Evolutionary conservation across 2,888 invertebrate genomes (phyloP).

Genomic region (Drosophila ustulata): DNA sequence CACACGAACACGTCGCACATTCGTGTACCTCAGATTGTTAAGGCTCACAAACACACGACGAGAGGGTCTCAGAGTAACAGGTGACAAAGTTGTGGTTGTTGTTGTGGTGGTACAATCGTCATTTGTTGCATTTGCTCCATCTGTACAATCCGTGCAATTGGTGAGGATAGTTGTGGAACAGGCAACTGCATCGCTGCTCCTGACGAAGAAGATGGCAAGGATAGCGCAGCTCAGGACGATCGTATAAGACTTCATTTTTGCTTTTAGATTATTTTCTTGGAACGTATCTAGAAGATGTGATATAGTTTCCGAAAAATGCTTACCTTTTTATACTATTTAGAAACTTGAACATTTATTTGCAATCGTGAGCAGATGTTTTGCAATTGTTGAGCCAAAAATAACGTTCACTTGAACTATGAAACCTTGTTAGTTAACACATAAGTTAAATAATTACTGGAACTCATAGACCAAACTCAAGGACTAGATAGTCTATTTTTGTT

Average conservation of each 20-base stretch:
- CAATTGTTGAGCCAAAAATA: not conserved
- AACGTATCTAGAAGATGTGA: slow-evolving; percentile 3
- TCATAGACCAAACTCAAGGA: not conserved
- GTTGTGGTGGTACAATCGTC: slow-evolving; percentile 39
- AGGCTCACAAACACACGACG: not conserved
- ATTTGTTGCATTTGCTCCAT: slow-evolving; percentile 3
- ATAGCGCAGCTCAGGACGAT: slow-evolving; percentile 25
- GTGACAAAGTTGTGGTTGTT: slow-evolving; percentile 24
- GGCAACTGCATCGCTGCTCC: slow-evolving; percentile 30
- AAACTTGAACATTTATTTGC: too few species aligned
- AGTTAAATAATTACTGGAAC: not conserved
- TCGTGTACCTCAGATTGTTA: slow-evolving; percentile 12
- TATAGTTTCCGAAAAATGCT: not conserved
- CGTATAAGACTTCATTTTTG: slow-evolving; percentile 25
- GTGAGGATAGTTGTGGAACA: slow-evolving; percentile 27
- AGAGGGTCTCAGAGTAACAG: slow-evolving; percentile 6
- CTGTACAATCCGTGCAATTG: slow-evolving; percentile 33
- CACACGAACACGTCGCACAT: slow-evolving; percentile 11
- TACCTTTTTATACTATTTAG: slow-evolving; percentile 30
- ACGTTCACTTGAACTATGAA: not conserved
- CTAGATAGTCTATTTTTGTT: too few species aligned
- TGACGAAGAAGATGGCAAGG: slow-evolving; percentile 25
- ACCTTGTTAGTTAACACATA: not conserved
- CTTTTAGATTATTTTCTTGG: not conserved
- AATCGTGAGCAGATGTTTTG: slow-evolving; percentile 25